phyloP scores from a whole-genome alignment of 2,113 vertebrate genomes.

The Atrichornis clamosus region DNA sequence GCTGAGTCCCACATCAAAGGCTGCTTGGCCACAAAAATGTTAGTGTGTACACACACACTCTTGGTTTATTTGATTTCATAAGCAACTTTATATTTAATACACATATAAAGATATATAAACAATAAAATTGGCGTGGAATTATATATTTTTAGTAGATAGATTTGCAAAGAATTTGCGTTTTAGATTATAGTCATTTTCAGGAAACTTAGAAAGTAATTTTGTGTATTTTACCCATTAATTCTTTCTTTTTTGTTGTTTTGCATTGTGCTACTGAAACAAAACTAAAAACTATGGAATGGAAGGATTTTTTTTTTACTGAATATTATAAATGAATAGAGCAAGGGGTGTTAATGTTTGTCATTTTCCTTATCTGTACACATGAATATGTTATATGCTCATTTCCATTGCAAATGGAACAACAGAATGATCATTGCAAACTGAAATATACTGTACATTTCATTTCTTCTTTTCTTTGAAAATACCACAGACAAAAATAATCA shows the following conservation, averaged over 20 bases:
- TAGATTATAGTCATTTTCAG: constrained; percentile 31
- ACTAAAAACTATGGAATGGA: constrained; percentile 51
- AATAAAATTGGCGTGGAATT: not conserved
- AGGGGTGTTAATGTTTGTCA: constrained; percentile 58
- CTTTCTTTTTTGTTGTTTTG: not conserved
- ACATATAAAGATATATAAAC: not conserved
- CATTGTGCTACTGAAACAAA: constrained; percentile 14
- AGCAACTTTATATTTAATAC: not conserved
- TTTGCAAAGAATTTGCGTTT: not conserved
- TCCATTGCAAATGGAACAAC: constrained; percentile 50
- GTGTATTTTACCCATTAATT: constrained; percentile 32
- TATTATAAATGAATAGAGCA: constrained; percentile 62
- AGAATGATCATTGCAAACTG: constrained; percentile 42
- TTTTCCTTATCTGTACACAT: constrained; percentile 66
- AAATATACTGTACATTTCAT: constrained; percentile 40
- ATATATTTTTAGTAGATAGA: not conserved
- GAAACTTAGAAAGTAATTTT: constrained; percentile 40
- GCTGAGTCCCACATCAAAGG: not conserved
- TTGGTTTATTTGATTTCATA: not conserved
- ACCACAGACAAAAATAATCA: not conserved
- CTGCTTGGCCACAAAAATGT: not conserved
- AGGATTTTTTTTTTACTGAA: constrained; percentile 30
- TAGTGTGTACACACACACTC: not conserved
- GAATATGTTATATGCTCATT: constrained; percentile 62
- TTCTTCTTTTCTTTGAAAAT: constrained; percentile 39